Evolutionary conservation across 2,888 invertebrate genomes (phyloP), one percentile per base, ranked within the genome.

Genomic region (Syrphus vitripennis): DNA sequence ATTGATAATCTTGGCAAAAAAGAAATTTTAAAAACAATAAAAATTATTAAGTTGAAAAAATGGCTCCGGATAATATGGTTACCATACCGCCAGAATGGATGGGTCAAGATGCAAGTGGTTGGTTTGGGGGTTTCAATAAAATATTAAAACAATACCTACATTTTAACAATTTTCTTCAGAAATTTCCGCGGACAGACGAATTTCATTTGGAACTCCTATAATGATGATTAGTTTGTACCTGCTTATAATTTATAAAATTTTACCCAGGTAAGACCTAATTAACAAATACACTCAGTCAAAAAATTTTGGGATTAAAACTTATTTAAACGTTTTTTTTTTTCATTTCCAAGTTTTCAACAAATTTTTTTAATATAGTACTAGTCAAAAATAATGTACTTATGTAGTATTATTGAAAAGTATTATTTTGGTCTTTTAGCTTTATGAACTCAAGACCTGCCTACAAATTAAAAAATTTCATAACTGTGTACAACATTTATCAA

Each of bases 401-500:
- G n/a, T n/a, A n/a, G n/a, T 6, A 4, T n/a, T 29, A n/a, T 7
- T 53, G 5, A 19, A 21, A 53, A 3, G 0, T 19, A n/a, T n/a
- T n/a, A n/a, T 29, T 31, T 6, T 31, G 6, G 2, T 6, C 14
- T 77, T 79, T 31, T 75, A 92, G 92, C 19, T 89, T 89, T 88
- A 98, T 98, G 97, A 93, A 93, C 89, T 92, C 94, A 88, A 94
- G 95, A 69, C 93, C 94, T 87, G 94, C 98, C 0, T 95, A 94
- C 90, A 92, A 95, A 10, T 91, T 97, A 34, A 95, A 94, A 88
- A 93, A 91, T 2, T 90, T 95, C 34, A 95, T 98, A 87, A 94
- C 95, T 79, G 93, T 94, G 88, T 98, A 98, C 93, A 98, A 98
- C 91, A 92, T 96, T n/a, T 90, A 95, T 65, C 97, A 98, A 94